Conservation (phyloP, 1,140 invertebrate genomes). For the Bombus turneri region DNA sequence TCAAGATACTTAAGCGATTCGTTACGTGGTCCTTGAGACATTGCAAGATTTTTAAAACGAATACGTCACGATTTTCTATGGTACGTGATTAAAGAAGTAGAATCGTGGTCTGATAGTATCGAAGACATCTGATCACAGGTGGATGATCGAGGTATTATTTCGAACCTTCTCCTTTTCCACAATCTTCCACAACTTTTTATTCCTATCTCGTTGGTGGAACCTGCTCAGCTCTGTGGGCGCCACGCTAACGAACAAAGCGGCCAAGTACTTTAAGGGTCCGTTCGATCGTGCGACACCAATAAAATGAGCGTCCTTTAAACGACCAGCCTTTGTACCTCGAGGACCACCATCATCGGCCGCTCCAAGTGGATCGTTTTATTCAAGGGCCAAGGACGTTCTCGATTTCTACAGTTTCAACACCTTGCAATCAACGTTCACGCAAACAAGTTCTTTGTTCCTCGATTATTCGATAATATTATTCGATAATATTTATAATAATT, state of each 20-base stretch:
- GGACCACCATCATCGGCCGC: constrained; percentile 67
- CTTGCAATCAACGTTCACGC: constrained; percentile 9
- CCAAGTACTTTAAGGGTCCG: constrained; percentile 57
- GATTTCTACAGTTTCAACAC: constrained; percentile 67
- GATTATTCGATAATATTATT: background rate
- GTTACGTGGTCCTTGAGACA: background rate
- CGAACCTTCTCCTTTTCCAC: background rate
- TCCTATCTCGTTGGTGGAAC: constrained; percentile 17
- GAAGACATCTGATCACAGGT: background rate
- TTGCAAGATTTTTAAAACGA: background rate
- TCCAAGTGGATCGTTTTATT: constrained; percentile 60
- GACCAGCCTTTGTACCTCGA: constrained; percentile 67
- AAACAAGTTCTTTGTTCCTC: background rate
- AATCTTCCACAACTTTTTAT: background rate
- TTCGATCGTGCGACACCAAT: constrained; percentile 67
- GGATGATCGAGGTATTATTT: background rate
- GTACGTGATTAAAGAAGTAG: background rate
- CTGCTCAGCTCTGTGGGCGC: constrained; percentile 25
- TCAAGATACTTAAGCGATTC: too few relatives aligned
- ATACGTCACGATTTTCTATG: background rate
- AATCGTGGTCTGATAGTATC: background rate
- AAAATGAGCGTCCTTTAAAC: constrained; percentile 69
- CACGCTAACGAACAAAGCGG: constrained; percentile 60
- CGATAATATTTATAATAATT: background rate
- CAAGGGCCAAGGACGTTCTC: constrained; percentile 56